Percentiles rank a stretch among this genome's conserved stretches.
These are phyloP conservation scores for Drosophila chauvacae DNA, from an alignment of 1,140 invertebrate genomes.

Conservation along the genomic window DNA sequence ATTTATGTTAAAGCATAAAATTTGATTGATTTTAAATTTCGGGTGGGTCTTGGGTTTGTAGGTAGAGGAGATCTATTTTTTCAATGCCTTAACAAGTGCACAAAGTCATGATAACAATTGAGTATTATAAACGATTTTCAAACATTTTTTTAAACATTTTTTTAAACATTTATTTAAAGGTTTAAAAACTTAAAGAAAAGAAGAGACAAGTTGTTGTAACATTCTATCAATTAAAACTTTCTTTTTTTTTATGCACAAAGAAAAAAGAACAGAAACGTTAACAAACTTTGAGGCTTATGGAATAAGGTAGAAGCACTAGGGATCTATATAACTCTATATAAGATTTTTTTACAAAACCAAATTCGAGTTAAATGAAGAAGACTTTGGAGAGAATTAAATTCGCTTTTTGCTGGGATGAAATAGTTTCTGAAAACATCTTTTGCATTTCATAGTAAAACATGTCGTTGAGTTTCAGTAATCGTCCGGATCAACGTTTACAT, in stretches of 20 bases:
- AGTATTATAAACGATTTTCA: not conserved
- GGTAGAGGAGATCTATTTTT: not conserved
- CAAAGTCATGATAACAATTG: not conserved
- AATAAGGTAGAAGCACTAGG: conserved; percentile 64
- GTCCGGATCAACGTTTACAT: conserved; percentile 41
- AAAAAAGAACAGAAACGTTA: conserved; percentile 55
- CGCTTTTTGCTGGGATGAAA: conserved; percentile 19
- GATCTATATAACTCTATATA: conserved; percentile 28
- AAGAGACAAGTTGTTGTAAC: conserved; percentile 5
- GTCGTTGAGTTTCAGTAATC: conserved; percentile 58
- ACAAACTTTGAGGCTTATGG: conserved; percentile 70
- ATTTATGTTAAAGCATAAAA: conserved; percentile 32
- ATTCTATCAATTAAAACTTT: conserved; percentile 1
- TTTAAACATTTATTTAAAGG: conserved; percentile 3
- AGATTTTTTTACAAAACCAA: conserved; percentile 15
- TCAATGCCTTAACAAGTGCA: not conserved
- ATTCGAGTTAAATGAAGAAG: conserved; percentile 28
- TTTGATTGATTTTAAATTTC: not conserved
- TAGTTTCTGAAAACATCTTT: conserved; percentile 10
- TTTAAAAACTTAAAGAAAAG: not conserved
- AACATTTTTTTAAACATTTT: not conserved
- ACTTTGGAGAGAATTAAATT: conserved; percentile 42
- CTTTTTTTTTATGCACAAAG: conserved; percentile 29
- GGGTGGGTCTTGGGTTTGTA: not conserved
- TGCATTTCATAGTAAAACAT: conserved; percentile 30